Conservation (phyloP, 2,113 vertebrate species). For the Corvus moneduloides region DNA sequence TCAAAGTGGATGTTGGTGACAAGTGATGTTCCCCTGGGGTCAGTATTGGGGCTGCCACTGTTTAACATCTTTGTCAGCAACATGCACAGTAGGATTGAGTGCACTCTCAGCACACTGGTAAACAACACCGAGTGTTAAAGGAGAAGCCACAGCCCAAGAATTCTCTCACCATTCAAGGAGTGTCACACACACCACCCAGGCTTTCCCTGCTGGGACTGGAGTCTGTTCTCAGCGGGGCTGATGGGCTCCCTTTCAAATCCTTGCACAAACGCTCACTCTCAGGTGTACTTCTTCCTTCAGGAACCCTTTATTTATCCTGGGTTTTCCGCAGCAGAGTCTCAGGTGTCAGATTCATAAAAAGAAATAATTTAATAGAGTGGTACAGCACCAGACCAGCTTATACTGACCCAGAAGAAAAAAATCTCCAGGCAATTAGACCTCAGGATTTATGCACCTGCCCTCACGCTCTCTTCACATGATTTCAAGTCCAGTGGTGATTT, state of each 20-base stretch:
- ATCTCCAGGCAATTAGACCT: neutral
- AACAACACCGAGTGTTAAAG: neutral
- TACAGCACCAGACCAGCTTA: rapidly evolving
- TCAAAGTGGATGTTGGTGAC: neutral
- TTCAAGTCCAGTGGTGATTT: neutral
- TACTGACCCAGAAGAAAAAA: neutral
- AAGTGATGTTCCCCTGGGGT: neutral
- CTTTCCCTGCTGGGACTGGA: neutral
- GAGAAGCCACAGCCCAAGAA: neutral
- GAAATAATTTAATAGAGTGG: neutral
- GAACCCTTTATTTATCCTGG: too few species aligned
- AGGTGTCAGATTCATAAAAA: neutral
- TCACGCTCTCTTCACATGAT: rapidly evolving
- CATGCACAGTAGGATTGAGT: neutral
- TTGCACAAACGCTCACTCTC: neutral
- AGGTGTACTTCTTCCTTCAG: neutral
- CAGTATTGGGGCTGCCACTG: neutral
- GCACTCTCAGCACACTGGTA: neutral
- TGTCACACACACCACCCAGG: neutral
- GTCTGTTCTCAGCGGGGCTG: neutral
- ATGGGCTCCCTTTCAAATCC: neutral
- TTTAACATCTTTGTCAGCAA: neutral
- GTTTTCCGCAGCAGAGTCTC: neutral
- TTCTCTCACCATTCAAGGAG: neutral
- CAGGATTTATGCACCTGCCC: neutral